Base-by-base conservation (phyloP, 2,113 vertebrate species). In the Orthonyx spaldingii region DNA sequence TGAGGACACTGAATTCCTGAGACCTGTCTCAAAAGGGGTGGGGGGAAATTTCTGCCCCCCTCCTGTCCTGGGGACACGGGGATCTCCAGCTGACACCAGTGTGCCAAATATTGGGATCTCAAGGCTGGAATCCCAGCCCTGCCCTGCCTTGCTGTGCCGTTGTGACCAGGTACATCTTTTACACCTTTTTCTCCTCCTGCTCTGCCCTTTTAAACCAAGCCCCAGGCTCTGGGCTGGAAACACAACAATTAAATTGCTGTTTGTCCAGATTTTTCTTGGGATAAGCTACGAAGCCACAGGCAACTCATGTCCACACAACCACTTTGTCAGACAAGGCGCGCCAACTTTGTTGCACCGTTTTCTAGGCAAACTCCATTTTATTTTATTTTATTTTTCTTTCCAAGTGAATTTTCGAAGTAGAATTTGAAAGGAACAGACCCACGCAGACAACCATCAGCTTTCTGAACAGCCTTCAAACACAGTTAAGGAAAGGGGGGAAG, bases 21-120 rank as follows among this genome's bases (percentile, higher is more conserved):
- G 28, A 44, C 15, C 9, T 5, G 15, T 23, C 42, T 60, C 22
- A 16, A 49, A 41, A 75, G 20, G 2, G 4, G n/a, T 4, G 63
- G 1, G 46, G 16, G 50, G 5, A 4, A 53, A 57, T 2, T 20
- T 5, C 47, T 28, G 37, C 6, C 46, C 27, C 74, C 23, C 8
- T 1, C 10, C 33, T 20, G 20, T 15, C 37, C 19, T 1, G 0
- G 28, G 59, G 14, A 39, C 49, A 32, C 4, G 2, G 35, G 19
- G 6, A 26, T 32, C 27, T 33, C 22, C 57, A 55, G 47, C 39
- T 27, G 17, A n/a, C 33, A 61, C 30, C 70, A 7, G 10, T 3
- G 42, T 7, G 42, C 7, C 70, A 24, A 13, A 30, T 1, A 30
- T 2, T 1, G 13, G 37, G 16, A 21, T 11, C 16, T 14, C 5